Percentiles rank a stretch among this genome's conserved stretches.
These are phyloP conservation scores for Cygnus olor DNA, from an alignment of 2,797 vertebrate species.

Conservation along the genomic window DNA sequence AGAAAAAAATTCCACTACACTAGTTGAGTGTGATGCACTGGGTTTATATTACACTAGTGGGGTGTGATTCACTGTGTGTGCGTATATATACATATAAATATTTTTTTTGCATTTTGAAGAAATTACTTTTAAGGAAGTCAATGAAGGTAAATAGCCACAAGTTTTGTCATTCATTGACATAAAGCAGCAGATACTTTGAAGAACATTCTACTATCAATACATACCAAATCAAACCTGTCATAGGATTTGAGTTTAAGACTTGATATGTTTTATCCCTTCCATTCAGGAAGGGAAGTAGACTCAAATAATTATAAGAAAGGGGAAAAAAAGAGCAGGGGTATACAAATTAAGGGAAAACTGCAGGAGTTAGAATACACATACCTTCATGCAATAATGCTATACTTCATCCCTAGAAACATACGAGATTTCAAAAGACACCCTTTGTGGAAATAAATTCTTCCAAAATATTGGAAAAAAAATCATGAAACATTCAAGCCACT, in stretches of 20 bases:
- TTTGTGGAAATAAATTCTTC: constrained; percentile 26
- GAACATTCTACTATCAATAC: neutral
- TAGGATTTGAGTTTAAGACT: neutral
- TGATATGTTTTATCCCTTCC: constrained; percentile 1
- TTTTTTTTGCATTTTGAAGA: neutral
- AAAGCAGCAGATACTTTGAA: constrained; percentile 7
- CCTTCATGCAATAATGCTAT: neutral
- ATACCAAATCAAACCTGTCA: constrained; percentile 6
- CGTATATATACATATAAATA: too few relatives aligned
- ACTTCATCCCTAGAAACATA: neutral
- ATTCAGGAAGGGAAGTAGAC: constrained; percentile 32
- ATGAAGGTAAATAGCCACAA: neutral
- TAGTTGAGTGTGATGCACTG: too few relatives aligned
- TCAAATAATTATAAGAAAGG: neutral
- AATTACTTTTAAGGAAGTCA: neutral
- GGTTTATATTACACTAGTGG: too few relatives aligned
- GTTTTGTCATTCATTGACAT: neutral
- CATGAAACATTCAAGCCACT: neutral
- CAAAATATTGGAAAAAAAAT: neutral
- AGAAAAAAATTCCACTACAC: neutral
- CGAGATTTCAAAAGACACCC: neutral
- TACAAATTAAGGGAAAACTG: neutral
- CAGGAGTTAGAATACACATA: neutral
- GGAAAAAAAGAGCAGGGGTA: neutral
- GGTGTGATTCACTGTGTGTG: too few relatives aligned